phyloP scores from a whole-genome alignment of 1,140 invertebrate genomes.

The Ruditapes philippinarum region DNA sequence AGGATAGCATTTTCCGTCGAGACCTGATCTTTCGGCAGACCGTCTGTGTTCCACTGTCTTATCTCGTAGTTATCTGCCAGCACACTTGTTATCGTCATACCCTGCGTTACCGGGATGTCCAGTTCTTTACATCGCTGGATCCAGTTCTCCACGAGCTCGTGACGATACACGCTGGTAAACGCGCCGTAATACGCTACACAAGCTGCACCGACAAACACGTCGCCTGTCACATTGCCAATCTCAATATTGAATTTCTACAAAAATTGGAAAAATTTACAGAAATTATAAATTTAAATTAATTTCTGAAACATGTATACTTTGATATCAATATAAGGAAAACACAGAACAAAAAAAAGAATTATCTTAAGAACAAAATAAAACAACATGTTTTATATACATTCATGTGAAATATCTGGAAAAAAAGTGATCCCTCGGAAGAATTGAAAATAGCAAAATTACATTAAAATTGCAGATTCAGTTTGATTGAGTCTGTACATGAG shows the following conservation, averaged over 20 bases:
- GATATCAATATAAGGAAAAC: no score
- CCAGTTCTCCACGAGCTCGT: slow-evolving; percentile 81
- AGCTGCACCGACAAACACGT: slow-evolving; percentile 87
- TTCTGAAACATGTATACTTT: no score
- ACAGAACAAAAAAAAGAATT: no score
- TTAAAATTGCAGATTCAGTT: no score
- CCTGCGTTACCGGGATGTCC: slow-evolving; percentile 85
- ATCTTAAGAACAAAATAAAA: no score
- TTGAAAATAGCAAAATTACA: no score
- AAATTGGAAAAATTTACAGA: no score
- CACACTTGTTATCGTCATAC: slow-evolving; percentile 90
- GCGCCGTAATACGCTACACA: slow-evolving; percentile 87
- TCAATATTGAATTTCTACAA: slow-evolving; percentile 84
- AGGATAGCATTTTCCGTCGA: slow-evolving; percentile 96
- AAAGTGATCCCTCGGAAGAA: no score
- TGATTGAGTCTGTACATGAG: no score
- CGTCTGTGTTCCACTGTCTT: slow-evolving; percentile 93
- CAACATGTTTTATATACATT: no score
- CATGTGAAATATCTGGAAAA: no score
- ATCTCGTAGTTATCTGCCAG: slow-evolving; percentile 95
- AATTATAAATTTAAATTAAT: no score
- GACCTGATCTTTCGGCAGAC: slow-evolving; percentile 93
- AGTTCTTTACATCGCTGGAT: slow-evolving; percentile 81
- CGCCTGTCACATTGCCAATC: slow-evolving; percentile 86
- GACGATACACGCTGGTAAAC: slow-evolving; percentile 85